Base-by-base conservation (phyloP, 1,140 invertebrate genomes). In the Drosophila ohnishii region DNA sequence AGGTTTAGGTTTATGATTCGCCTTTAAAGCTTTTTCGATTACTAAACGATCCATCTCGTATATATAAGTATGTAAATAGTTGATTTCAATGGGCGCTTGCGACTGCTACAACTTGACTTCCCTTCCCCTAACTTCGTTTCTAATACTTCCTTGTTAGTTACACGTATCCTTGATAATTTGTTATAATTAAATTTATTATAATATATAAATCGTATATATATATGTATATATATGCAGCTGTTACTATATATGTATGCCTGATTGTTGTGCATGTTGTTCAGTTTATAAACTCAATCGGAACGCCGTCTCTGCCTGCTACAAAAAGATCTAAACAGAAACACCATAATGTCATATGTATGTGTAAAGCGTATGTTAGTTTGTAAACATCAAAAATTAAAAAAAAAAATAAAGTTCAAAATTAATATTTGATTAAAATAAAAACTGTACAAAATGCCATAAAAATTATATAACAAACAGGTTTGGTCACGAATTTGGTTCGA, bases 381-480 rank as follows among this genome's bases (percentile, higher is more conserved):
- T 63, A 56, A 57, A 77, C 22, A 55, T 58, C 59, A 62, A 63
- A 75, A 51, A 61, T 64, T 39, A 73, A 47, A 64, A 48, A 56
- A 5, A 6, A 28, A 28, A 30, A 48, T 5, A 48, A 50, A 50
- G 25, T 47, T 28, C 22, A 73, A 59, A 60, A 48, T 32, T 63
- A 66, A 67, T 48, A 34, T 70, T 57, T 63, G 66, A 77, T 63
- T 66, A 80, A 80, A 80, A 53, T 53, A 74, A 75, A 69, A 83
- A 66, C 83, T 87, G 83, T 87, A 87, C 83, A 87, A 70, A 86
- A 87, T 80, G 84, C 86, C 61, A 88, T 88, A 87, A 83, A 86
- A 77, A 87, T 87, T 83, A 87, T 88, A 87, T 87, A 87, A 87
- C 83, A 87, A 87, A 77, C 72, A 77, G 87, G 83, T 87, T 87